Percentiles rank a stretch among this genome's conserved stretches.
These are phyloP conservation scores for Alligator sinensis DNA, from an alignment of 2,113 vertebrate genomes.

Conservation along the genomic window DNA sequence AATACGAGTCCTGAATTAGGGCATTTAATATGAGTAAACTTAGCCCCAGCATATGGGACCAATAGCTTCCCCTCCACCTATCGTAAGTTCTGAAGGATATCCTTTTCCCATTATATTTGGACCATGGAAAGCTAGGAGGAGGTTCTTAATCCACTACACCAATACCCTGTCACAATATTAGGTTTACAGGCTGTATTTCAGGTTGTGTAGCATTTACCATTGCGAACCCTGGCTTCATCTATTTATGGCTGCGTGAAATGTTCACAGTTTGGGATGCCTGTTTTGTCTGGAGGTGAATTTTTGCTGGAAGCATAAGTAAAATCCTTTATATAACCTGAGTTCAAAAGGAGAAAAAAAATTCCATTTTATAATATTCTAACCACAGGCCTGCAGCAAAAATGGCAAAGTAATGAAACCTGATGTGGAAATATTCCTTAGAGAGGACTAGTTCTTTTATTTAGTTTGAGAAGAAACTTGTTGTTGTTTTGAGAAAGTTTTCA, in stretches of 20 bases:
- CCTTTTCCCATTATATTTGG: neutral
- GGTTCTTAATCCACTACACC: neutral
- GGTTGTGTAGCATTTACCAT: neutral
- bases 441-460: neutral
- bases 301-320: neutral
- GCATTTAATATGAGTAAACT: neutral
- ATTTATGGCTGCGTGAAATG: neutral
- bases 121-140: neutral
- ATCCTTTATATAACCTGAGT: neutral
- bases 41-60: neutral
- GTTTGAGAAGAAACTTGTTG: neutral
- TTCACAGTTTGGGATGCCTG: neutral
- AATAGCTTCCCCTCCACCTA: neutral
- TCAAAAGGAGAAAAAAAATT: neutral
- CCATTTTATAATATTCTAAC: neutral
- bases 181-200: neutral
- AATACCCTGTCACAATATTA: neutral
- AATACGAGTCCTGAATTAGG: neutral
- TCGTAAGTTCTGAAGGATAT: neutral
- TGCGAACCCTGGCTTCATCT: neutral
- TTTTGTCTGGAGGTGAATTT: neutral
- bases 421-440: conserved; percentile 2
- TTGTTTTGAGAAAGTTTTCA: neutral
- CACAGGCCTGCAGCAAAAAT: neutral
- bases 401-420: neutral